Conservation (phyloP, 1,140 invertebrate genomes). For the Ostrea edulis region DNA sequence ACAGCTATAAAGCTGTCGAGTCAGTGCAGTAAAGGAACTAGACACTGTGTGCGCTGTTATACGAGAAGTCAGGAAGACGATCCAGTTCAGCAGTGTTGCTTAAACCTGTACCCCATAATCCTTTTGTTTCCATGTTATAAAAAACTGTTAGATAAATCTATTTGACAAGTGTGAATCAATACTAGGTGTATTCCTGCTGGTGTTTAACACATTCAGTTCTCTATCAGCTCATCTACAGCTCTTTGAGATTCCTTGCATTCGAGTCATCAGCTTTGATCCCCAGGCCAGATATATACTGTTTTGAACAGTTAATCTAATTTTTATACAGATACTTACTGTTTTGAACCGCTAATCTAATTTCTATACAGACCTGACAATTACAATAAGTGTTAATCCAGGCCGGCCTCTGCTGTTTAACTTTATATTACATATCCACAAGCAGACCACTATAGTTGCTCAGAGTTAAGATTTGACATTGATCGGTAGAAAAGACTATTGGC, state of each 20-base stretch:
- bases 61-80: background rate
- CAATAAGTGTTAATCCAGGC: slow-evolving; percentile 10
- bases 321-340: background rate
- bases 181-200: background rate
- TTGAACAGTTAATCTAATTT: slow-evolving; percentile 27
- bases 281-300: background rate
- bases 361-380: background rate
- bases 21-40: background rate
- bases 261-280: background rate
- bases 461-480: background rate
- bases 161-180: slow-evolving; percentile 17
- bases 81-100: background rate
- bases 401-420: background rate
- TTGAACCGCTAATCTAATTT: slow-evolving; percentile 33
- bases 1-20: too few relatives aligned
- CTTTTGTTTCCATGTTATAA: background rate
- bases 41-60: background rate
- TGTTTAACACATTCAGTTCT: background rate
- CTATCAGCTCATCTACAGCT: background rate
- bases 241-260: background rate
- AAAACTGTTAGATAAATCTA: background rate
- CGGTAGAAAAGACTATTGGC: background rate
- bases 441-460: background rate
- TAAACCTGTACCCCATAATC: background rate
- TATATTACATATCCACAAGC: background rate